A percentile compares a stretch with the other conserved stretches of the same genome.
phyloP scores from a whole-genome alignment of 2,888 invertebrate genomes.

The Myopa testacea region DNA sequence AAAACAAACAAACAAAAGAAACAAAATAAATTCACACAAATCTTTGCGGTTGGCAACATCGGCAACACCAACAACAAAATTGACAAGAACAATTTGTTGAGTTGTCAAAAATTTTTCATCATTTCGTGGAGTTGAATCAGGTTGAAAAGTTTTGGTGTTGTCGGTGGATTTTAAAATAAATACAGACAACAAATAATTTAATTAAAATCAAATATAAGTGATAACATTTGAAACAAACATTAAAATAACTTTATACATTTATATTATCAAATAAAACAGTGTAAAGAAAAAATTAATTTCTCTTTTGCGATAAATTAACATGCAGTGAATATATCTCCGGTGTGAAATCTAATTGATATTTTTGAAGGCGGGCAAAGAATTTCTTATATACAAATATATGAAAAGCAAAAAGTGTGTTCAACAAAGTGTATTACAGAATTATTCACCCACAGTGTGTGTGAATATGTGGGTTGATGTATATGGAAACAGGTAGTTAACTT shows the following conservation, averaged over 20 bases:
- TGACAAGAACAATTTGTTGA: conserved; percentile 38
- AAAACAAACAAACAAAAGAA: no score
- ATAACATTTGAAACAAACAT: neutral
- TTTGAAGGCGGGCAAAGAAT: no score
- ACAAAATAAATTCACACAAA: no score
- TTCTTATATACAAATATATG: no score
- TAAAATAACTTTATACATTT: neutral
- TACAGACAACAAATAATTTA: neutral
- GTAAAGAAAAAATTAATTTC: neutral
- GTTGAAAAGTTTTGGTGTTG: conserved; percentile 3
- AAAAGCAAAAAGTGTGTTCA: no score
- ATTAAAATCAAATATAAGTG: neutral
- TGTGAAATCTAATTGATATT: no score
- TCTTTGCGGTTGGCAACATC: conserved; percentile 1
- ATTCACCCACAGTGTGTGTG: no score
- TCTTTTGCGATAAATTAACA: neutral
- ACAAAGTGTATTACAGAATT: no score
- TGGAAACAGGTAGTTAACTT: no score
- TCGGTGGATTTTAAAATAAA: neutral
- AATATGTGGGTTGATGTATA: no score
- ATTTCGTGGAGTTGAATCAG: conserved; percentile 22
- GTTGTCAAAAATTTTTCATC: conserved; percentile 42
- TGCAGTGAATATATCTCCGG: neutral
- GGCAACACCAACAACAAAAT: neutral
- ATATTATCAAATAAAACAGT: neutral